Conservation (phyloP, 2,113 vertebrate species). For the Anser cygnoides region DNA sequence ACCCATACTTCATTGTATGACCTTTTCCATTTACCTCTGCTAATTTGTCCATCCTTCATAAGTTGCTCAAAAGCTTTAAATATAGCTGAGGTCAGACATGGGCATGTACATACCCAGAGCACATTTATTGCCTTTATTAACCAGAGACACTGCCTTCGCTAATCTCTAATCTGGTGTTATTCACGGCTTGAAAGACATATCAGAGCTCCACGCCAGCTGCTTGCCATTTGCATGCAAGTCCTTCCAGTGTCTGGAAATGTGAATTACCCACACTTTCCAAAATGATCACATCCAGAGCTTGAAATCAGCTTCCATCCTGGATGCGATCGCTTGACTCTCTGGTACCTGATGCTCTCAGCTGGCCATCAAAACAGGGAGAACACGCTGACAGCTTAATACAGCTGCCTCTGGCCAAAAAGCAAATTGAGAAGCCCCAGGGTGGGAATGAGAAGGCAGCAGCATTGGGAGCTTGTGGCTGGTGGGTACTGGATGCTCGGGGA, state of each 20-base stretch:
- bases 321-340: background rate
- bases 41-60: slow-evolving; percentile 33
- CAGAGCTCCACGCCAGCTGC: background rate
- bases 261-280: background rate
- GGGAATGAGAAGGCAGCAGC: background rate
- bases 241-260: background rate
- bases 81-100: background rate
- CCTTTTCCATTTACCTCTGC: slow-evolving; percentile 12
- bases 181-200: background rate
- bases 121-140: background rate
- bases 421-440: background rate
- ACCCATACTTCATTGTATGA: background rate
- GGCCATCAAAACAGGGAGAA: background rate
- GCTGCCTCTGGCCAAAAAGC: background rate
- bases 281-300: background rate
- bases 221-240: background rate
- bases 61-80: slow-evolving; percentile 23
- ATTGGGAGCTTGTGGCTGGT: background rate
- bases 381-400: background rate
- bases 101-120: background rate
- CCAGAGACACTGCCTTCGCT: background rate
- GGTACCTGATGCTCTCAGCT: background rate
- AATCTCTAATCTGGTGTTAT: background rate
- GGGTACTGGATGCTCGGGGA: background rate
- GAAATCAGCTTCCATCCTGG: background rate